Percentiles rank a stretch among this genome's conserved stretches.
Conservation (phyloP, 2,888 invertebrate genomes). For the Craniophora ligustri region DNA sequence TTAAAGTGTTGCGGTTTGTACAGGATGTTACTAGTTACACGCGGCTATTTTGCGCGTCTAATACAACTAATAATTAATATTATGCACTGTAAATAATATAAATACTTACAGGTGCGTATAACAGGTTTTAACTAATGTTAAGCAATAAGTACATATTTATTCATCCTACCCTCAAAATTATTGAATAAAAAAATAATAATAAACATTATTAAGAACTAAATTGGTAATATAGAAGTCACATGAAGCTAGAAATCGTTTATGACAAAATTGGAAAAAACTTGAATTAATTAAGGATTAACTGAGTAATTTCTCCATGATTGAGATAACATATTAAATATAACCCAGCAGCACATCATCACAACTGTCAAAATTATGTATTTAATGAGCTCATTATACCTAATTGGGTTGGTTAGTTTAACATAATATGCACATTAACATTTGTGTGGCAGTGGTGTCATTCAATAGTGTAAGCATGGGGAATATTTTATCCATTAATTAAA, state of each 20-base stretch:
- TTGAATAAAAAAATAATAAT: too few species aligned
- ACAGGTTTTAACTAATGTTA: too few species aligned
- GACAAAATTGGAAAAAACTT: neutral
- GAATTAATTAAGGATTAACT: slow-evolving; percentile 3
- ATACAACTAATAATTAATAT: slow-evolving; percentile 7
- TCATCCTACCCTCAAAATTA: too few species aligned
- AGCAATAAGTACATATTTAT: too few species aligned
- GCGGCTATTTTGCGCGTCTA: neutral
- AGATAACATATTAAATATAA: slow-evolving; percentile 26
- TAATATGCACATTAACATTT: slow-evolving; percentile 47
- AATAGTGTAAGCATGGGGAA: slow-evolving; percentile 32
- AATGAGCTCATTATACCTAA: slow-evolving; percentile 44
- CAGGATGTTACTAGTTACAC: slow-evolving; percentile 60
- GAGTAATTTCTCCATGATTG: slow-evolving; percentile 10
- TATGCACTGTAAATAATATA: neutral
- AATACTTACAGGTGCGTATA: too few species aligned
- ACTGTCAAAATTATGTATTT: slow-evolving; percentile 41
- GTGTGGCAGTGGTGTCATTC: slow-evolving; percentile 30
- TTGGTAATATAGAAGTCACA: too few species aligned
- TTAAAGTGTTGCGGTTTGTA: slow-evolving; percentile 57
- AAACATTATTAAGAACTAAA: too few species aligned
- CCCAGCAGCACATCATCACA: slow-evolving; percentile 35
- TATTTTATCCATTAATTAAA: slow-evolving; percentile 33
- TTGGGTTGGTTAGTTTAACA: slow-evolving; percentile 46
- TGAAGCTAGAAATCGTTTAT: too few species aligned